Base-by-base conservation (phyloP, 2,113 vertebrate species). In the Dicaeum eximium region DNA sequence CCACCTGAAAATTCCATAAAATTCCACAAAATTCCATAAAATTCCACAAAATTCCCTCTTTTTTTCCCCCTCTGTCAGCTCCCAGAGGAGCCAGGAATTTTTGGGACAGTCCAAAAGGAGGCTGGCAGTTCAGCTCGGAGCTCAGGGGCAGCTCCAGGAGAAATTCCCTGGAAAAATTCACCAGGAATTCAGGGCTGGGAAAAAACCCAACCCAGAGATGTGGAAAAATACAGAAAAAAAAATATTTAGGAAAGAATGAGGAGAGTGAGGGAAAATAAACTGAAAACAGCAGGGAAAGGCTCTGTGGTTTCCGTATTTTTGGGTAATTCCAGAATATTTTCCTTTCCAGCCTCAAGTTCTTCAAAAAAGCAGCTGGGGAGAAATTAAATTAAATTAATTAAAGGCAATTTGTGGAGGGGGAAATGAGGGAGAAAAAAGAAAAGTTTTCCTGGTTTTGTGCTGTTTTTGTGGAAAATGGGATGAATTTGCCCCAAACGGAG, bases 181-280 rank as follows among this genome's bases (percentile, higher is more conserved):
- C 5, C 1, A 2, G 5, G 66, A 37, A 22, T 18, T 16, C 4
- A 0, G 10, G 0, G 3, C 11, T 4, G 5, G 3, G 38, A 38
- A 16, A 38, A 51, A 80, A 20, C 2, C 27, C 14, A 58, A 56
- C 1, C 2, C 1, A 19, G 16, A 58, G 10, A 21, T 2, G 5
- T 0, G 3, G 15, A 9, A 33, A 57, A 11, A 13, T 1, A 6
- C 3, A 28, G 3, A 44, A 57, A 37, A 38, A 38, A 38, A 38
- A 35, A 25, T 15, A 8, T 38, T 38, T 38, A 38, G 40, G 24
- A 13, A 11, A 35, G 19, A 10, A 21, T 3, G 5, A 22, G 38
- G 12, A 30, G 23, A 7, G 22, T 1, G 37, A 62, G 21, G 15
- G 33, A 25, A 40, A 77, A 31, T 1, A 0, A 58, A 6, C 33